Percentiles rank a stretch among this genome's conserved stretches.
These are phyloP conservation scores for Calidris pugnax DNA, from an alignment of 2,113 vertebrate species.

Conservation along the genomic window DNA sequence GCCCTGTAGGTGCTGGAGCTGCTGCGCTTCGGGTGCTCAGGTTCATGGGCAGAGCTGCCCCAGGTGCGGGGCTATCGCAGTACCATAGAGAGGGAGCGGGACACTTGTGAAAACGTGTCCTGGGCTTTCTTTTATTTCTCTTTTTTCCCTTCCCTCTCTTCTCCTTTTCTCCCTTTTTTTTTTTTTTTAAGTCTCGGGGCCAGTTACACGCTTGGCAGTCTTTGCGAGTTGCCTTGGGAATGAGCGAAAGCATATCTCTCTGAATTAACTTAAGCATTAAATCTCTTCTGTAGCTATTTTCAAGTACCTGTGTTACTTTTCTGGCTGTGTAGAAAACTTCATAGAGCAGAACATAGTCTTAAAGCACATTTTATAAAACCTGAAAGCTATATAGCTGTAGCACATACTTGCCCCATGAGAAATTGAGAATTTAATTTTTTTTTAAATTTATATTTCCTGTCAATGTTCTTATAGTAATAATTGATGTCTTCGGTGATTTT, in stretches of 20 bases:
- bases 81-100: fast-evolving
- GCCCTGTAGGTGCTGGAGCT: neutral
- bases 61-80: neutral
- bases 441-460: neutral
- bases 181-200: neutral
- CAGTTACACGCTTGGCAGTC: neutral
- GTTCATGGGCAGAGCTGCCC: neutral
- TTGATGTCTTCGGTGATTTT: neutral
- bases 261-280: neutral
- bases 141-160: too few species aligned
- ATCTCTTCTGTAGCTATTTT: neutral
- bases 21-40: neutral
- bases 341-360: neutral
- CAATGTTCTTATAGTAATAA: neutral
- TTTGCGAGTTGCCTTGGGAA: neutral
- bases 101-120: neutral
- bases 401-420: neutral
- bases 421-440: too few species aligned
- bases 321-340: neutral
- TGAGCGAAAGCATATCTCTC: neutral
- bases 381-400: neutral
- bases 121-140: neutral
- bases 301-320: neutral
- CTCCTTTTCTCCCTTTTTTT: neutral
- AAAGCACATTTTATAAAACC: neutral